Conservation (phyloP, 1,140 invertebrate species). For the Trachymyrmex septentrionalis region DNA sequence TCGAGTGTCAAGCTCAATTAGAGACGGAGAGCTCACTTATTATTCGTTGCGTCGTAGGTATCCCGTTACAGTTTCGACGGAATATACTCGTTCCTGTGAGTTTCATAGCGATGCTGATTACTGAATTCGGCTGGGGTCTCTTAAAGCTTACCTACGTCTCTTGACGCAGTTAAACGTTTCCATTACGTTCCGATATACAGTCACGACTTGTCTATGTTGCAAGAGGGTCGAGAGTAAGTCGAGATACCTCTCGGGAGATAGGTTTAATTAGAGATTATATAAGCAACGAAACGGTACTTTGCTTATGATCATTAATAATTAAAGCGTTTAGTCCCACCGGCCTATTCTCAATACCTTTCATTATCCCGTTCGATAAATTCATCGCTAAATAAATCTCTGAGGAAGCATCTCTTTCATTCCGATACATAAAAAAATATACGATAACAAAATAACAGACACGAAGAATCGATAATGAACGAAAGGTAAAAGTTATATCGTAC, state of each 20-base stretch:
- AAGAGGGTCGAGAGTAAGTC: constrained; percentile 35
- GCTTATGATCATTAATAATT: constrained; percentile 46
- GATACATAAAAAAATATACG: background rate
- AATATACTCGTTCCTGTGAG: background rate
- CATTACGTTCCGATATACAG: constrained; percentile 61
- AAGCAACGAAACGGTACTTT: constrained; percentile 45
- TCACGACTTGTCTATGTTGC: constrained; percentile 54
- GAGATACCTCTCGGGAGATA: constrained; percentile 41
- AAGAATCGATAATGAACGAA: background rate
- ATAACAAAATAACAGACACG: background rate
- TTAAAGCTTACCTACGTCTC: constrained; percentile 20
- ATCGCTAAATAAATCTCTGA: constrained; percentile 11
- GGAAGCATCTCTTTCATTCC: background rate
- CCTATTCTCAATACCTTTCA: constrained; percentile 38
- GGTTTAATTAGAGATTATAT: constrained; percentile 54
- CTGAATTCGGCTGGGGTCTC: constrained; percentile 6
- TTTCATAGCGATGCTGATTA: background rate
- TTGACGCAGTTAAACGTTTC: constrained; percentile 52
- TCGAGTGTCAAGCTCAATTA: background rate
- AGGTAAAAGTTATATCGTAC: background rate
- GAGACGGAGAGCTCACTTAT: background rate
- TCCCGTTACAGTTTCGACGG: background rate
- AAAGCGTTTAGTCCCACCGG: constrained; percentile 46
- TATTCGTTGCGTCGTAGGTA: background rate
- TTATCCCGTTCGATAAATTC: constrained; percentile 5